A percentile compares a stretch with the other conserved stretches of the same genome.
These are phyloP conservation scores for Calliopsis andreniformis DNA, from an alignment of 1,140 invertebrate genomes.

Conservation along the genomic window DNA sequence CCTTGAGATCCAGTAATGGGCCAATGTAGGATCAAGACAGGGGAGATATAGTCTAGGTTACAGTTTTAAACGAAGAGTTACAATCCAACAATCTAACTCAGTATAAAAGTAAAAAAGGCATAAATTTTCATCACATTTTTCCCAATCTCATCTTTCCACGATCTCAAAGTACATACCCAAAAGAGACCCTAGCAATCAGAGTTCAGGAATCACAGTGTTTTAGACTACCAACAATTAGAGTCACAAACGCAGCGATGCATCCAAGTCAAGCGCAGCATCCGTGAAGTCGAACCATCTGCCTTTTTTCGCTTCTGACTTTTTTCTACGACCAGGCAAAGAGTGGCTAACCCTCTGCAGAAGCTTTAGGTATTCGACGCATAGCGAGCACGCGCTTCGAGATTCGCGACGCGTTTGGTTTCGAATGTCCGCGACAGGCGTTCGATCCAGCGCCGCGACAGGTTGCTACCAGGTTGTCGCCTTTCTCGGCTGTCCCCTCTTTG, in stretches of 20 bases:
- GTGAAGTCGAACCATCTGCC: conserved; percentile 17
- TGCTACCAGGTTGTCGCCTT: background rate
- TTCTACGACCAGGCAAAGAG: background rate
- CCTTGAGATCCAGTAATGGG: no score
- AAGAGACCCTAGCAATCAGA: no score
- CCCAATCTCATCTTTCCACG: no score
- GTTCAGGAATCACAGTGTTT: no score
- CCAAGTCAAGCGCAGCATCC: background rate
- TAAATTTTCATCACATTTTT: no score
- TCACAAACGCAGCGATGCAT: background rate
- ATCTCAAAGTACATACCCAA: no score
- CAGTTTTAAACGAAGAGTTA: no score
- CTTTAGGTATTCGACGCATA: background rate
- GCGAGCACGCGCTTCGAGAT: background rate
- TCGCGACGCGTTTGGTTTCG: background rate
- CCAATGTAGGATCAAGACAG: no score
- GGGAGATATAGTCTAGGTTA: no score
- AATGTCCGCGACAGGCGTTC: background rate
- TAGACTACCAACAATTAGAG: no score
- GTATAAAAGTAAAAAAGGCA: no score
- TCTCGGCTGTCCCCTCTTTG: background rate
- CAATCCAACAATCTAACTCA: no score
- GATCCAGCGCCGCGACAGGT: background rate
- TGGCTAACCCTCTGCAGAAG: background rate
- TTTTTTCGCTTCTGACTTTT: conserved; percentile 5